A percentile compares a stretch with the other conserved stretches of the same genome.
phyloP scores from a whole-genome alignment of 2,888 invertebrate species.

The Morpho helenor region DNA sequence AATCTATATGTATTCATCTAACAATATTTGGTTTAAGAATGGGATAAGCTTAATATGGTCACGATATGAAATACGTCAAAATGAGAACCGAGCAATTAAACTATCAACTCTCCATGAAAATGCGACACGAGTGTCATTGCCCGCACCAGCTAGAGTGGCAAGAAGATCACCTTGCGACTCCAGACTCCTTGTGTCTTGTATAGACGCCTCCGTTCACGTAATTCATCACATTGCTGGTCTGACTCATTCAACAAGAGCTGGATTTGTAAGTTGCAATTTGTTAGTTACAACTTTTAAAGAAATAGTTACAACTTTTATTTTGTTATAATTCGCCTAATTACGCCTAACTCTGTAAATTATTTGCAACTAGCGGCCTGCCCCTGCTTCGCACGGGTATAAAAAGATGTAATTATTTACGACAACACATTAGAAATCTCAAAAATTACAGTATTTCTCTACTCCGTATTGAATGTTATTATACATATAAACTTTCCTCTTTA shows the following conservation, averaged over 20 bases:
- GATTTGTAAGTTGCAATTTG: slow-evolving; percentile 83
- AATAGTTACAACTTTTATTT: too few species aligned
- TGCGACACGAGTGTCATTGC: slow-evolving; percentile 76
- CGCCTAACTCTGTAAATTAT: too few species aligned
- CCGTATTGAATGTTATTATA: too few species aligned
- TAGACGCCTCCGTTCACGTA: slow-evolving; percentile 90
- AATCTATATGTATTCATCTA: too few species aligned
- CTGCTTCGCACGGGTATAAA: too few species aligned
- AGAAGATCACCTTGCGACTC: slow-evolving; percentile 67
- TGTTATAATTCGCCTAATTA: too few species aligned
- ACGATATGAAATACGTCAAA: slow-evolving; percentile 84
- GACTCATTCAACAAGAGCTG: slow-evolving; percentile 86
- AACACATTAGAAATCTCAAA: too few species aligned
- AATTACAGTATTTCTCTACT: too few species aligned
- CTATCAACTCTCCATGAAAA: slow-evolving; percentile 71
- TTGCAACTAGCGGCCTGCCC: too few species aligned
- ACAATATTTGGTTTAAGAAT: slow-evolving; percentile 38
- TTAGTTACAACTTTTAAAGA: too few species aligned
- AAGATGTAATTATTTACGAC: too few species aligned
- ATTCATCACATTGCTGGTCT: slow-evolving; percentile 87
- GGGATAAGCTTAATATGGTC: slow-evolving; percentile 81
- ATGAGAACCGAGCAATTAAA: slow-evolving; percentile 78
- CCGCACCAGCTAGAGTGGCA: slow-evolving; percentile 75
- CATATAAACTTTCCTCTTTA: too few species aligned
- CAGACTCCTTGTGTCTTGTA: slow-evolving; percentile 87